Percentiles rank a stretch among this genome's conserved stretches.
phyloP scores from a whole-genome alignment of 35 echinoderm and acorn worm genomes.

The Anneissia japonica region DNA sequence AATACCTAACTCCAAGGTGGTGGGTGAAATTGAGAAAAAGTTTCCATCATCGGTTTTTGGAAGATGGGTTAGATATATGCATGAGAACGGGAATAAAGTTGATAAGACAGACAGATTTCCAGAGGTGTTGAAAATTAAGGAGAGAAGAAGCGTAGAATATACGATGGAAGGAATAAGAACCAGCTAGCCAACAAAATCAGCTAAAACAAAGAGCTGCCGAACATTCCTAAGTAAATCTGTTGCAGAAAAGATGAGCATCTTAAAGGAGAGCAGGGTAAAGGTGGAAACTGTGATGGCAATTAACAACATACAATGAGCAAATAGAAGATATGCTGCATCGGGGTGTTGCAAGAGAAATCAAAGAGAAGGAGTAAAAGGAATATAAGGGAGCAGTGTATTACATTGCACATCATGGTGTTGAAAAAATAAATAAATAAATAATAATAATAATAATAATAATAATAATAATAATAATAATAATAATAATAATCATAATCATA shows the following conservation, averaged over 20 bases:
- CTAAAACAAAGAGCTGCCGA: neutral
- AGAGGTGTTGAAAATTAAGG: slow-evolving; percentile 13
- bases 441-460: too few relatives aligned
- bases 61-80: slow-evolving; percentile 25
- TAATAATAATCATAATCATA: too few relatives aligned
- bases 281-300: neutral
- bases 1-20: slow-evolving; percentile 39
- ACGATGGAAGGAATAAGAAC: slow-evolving; percentile 12
- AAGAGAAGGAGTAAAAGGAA: neutral
- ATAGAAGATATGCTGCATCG: slow-evolving; percentile 31
- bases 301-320: slow-evolving; percentile 24
- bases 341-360: slow-evolving; percentile 24
- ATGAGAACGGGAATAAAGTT: slow-evolving; percentile 28
- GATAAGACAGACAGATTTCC: slow-evolving; percentile 38
- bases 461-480: too few relatives aligned
- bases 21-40: slow-evolving; percentile 35
- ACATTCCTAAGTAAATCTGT: neutral
- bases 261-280: neutral
- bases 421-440: too few relatives aligned
- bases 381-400: slow-evolving; percentile 57
- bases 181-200: neutral
- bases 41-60: slow-evolving; percentile 5
- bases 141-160: slow-evolving; percentile 38
- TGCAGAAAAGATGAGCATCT: neutral
- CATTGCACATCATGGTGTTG: slow-evolving; percentile 51